Evolutionary conservation across 2,797 vertebrate species (phyloP), one percentile per base, ranked within the genome.

Genomic region (Pyrocephalus nanus): DNA sequence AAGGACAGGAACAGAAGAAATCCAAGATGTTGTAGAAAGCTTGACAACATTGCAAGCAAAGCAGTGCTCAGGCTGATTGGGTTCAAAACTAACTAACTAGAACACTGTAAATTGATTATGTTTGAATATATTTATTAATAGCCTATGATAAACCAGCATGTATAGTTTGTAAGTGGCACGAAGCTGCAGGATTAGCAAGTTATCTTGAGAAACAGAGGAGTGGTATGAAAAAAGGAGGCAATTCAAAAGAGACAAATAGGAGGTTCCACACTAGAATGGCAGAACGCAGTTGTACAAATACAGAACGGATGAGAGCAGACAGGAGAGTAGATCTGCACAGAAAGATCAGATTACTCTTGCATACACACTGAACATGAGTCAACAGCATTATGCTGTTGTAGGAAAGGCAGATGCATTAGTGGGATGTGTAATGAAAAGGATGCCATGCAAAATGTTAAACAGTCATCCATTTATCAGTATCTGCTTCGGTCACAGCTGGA

Each of bases 341-440:
- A 67, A 69, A 71, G 70, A 58, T 51, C 51, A 62, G 47, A n/a
- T 86, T 75, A 32, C 47, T 70, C 34, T 58, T 76, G 70, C 22
- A 30, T 58, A 20, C 8, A 22, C 78, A 58, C 58, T 53, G 64
- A 88, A 66, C 1, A 0, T 66, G 88, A 92, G 36, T 86, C 60
- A 92, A 55, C 62, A 79, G 23, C 72, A 42, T 76, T 78, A n/a
- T 81, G 60, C 70, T 69, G 29, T n/a, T 84, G 73, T 48, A 64
- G 70, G 48, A 86, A 70, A 81, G 55, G 38, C 76, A 92, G 80
- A 80, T 86, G 50, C 34, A 25, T 86, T 40, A 65, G 65, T 36
- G 25, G 47, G 65, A 42, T 90, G 40, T 58, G 21, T 64, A 80
- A 90, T 72, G 79, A 90, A 93, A 95, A 94, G 58, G 73, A 48